phyloP scores from a whole-genome alignment of 2,888 invertebrate genomes.

The Thymelicus acteon region DNA sequence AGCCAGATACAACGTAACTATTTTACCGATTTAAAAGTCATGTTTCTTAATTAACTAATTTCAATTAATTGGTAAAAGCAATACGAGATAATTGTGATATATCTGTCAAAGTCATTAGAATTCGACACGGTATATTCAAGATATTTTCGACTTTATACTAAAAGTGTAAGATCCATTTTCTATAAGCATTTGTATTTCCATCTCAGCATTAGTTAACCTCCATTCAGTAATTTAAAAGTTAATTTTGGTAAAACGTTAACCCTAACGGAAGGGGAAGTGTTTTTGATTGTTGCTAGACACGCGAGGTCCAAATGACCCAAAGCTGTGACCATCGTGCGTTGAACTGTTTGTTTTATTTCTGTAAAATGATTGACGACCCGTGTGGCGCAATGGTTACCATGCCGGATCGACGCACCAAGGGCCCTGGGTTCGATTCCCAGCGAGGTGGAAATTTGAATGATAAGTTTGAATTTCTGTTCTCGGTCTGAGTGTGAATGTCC shows the following conservation, averaged over 20 bases:
- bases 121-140: background rate
- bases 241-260: constrained; percentile 18
- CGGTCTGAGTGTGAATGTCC: no score
- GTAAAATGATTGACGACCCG: no score
- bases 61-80: constrained; percentile 19
- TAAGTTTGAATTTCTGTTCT: no score
- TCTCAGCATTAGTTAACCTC: constrained; percentile 6
- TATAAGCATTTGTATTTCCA: background rate
- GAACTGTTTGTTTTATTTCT: no score
- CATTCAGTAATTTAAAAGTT: constrained; percentile 19
- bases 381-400: no score
- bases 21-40: constrained; percentile 9
- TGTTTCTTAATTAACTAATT: constrained; percentile 24
- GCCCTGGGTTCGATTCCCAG: no score
- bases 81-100: constrained; percentile 23
- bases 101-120: constrained; percentile 7
- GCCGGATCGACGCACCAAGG: no score
- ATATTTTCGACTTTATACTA: background rate
- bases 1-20: background rate
- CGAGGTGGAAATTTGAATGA: no score
- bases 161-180: constrained; percentile 6
- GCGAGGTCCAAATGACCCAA: constrained; percentile 21
- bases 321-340: background rate
- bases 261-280: constrained; percentile 14
- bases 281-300: constrained; percentile 22